Conservation (phyloP, 2,113 vertebrate species). For the Chlamydotis undulata region DNA sequence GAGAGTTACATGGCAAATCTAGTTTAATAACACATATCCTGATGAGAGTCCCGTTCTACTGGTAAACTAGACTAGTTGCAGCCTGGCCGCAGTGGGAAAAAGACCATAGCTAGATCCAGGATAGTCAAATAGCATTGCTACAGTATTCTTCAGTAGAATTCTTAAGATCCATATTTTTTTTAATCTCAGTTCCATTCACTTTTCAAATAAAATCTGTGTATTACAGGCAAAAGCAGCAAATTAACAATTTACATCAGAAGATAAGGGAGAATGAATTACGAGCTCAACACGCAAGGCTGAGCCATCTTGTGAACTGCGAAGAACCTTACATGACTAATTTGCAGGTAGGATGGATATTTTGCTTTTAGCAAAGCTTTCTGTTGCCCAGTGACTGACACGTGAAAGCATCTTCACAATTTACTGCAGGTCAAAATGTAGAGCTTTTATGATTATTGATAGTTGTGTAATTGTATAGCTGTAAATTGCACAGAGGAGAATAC, state of each 20-base stretch:
- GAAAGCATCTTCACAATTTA: not conserved
- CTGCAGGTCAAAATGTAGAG: not conserved
- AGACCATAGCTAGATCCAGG: not conserved
- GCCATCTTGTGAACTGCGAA: conserved; percentile 82
- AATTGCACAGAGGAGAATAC: not conserved
- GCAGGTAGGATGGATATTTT: conserved; percentile 76
- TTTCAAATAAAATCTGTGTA: conserved; percentile 17
- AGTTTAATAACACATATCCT: not conserved
- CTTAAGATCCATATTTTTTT: not conserved
- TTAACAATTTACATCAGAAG: conserved; percentile 87
- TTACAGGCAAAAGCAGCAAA: conserved; percentile 94
- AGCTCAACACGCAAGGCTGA: conserved; percentile 86
- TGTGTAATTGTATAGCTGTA: not conserved
- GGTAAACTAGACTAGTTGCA: not conserved
- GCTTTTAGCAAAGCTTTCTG: not conserved
- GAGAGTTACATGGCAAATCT: not conserved
- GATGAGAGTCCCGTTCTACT: not conserved
- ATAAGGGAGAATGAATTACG: conserved; percentile 91
- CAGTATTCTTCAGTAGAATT: not conserved
- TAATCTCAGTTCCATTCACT: not conserved
- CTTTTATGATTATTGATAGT: not conserved
- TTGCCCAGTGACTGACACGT: not conserved
- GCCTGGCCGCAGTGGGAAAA: not conserved
- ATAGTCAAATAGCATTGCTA: not conserved
- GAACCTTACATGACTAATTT: conserved; percentile 75